Base-by-base conservation (phyloP, 1,140 invertebrate genomes). In the Heliothis subflexa region DNA sequence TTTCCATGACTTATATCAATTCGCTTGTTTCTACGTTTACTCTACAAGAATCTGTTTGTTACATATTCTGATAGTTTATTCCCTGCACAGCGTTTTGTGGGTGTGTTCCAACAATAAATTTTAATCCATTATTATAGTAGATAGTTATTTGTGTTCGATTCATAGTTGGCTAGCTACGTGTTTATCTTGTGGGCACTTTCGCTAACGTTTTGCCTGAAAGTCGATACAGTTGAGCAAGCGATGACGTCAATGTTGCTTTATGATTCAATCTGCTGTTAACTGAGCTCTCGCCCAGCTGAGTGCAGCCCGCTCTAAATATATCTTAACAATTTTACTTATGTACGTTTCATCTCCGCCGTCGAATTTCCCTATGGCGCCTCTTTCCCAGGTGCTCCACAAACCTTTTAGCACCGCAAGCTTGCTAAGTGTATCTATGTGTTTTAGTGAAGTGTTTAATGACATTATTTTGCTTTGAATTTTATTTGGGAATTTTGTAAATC, bases 201-300 rank as follows among this genome's bases (percentile, higher is more conserved):
- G 85, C 81, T 84, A 83, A 79, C 83, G 76, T 80, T 82, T 78
- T 79, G 82, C 77, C 75, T 80, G 78, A 81, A 81, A 83, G 81
- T 81, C 81, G 82, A 86, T 83, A 85, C 81, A 71, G 80, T 80
- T 81, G 80, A 90, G 83, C 79, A 86, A 83, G 78, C 72, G 81
- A 74, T 93, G 91, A 93, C 91, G 91, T 93, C 91, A 93, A 86
- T 90, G 83, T 86, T 89, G 85, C 88, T 92, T 92, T 92, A 93
- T 91, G 89, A 91, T 91, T 89, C 88, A 89, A 92, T 89, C 85
- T 85, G 87, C 88, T 84, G 89, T 85, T 88, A 89, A 89, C 88
- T 87, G 86, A 86, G 88, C 86, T 88, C 85, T 88, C 84, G 83
- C 85, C 88, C 91, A 92, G 89, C 90, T 93, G 90, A 93, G 86